Conservation (phyloP, 2,797 vertebrate genomes). For the Rhyacichthys aspro region DNA sequence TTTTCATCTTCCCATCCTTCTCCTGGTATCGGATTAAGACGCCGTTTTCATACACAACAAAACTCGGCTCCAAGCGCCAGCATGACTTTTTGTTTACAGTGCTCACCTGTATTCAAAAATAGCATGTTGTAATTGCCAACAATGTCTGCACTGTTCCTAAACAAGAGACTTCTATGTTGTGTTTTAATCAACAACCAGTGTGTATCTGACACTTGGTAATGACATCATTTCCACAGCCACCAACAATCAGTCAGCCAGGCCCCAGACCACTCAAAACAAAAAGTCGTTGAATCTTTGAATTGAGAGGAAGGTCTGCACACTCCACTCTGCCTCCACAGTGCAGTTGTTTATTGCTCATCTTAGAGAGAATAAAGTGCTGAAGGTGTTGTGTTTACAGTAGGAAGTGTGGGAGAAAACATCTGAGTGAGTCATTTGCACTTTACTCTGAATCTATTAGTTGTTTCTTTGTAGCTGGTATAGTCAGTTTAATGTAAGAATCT, state of each 20-base stretch:
- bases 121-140: background rate
- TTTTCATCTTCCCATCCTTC: background rate
- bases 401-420: constrained; percentile 28
- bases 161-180: background rate
- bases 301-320: constrained; percentile 14
- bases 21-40: constrained; percentile 18
- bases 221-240: background rate
- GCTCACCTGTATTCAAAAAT: background rate
- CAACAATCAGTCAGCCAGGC: background rate
- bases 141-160: background rate
- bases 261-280: constrained; percentile 2
- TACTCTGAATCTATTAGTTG: background rate
- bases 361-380: background rate
- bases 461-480: background rate
- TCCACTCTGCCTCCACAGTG: constrained; percentile 24
- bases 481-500: too few relatives aligned
- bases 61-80: background rate
- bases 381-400: constrained; percentile 12
- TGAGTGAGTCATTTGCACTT: constrained; percentile 27
- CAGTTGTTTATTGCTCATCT: constrained; percentile 10
- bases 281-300: constrained; percentile 10
- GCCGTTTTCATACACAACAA: constrained; percentile 1
- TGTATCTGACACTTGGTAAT: constrained; percentile 30
- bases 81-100: background rate
- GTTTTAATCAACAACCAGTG: constrained; percentile 17